phyloP scores from a whole-genome alignment of 2,888 invertebrate species.

The Autographa pulchrina region DNA sequence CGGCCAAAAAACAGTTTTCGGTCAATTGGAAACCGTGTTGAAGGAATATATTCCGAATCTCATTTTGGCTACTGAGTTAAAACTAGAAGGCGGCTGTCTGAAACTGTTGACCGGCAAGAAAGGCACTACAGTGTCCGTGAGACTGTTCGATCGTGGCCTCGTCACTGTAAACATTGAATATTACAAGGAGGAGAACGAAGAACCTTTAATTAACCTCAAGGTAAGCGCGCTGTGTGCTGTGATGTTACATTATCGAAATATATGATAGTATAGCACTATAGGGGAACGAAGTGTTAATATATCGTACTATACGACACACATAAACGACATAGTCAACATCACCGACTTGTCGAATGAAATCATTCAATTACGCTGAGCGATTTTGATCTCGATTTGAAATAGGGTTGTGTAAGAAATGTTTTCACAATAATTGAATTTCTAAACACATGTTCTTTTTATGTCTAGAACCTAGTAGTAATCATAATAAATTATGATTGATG shows the following conservation, averaged over 20 bases:
- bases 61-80: slow-evolving; percentile 91
- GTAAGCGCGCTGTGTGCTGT: slow-evolving; percentile 81
- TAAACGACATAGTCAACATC: neutral
- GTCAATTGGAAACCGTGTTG: slow-evolving; percentile 92
- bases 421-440: slow-evolving; percentile 1
- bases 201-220: slow-evolving; percentile 93
- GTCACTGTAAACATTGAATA: slow-evolving; percentile 95
- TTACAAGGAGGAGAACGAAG: slow-evolving; percentile 93
- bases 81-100: slow-evolving; percentile 92
- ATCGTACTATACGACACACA: neutral
- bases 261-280: slow-evolving; percentile 42
- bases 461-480: neutral
- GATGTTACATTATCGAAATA: slow-evolving; percentile 35
- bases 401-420: slow-evolving; percentile 11
- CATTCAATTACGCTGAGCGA: slow-evolving; percentile 22
- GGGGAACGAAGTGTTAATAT: slow-evolving; percentile 15
- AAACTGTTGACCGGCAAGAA: slow-evolving; percentile 92
- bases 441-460: slow-evolving; percentile 7
- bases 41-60: slow-evolving; percentile 93
- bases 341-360: neutral
- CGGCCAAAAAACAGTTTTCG: slow-evolving; percentile 91
- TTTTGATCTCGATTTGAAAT: slow-evolving; percentile 17
- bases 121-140: slow-evolving; percentile 92
- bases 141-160: slow-evolving; percentile 93
- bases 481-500: neutral